Evolutionary conservation across 2,113 vertebrate species (phyloP), one percentile per base, ranked within the genome.

Genomic region (Leucopsar rothschildi): DNA sequence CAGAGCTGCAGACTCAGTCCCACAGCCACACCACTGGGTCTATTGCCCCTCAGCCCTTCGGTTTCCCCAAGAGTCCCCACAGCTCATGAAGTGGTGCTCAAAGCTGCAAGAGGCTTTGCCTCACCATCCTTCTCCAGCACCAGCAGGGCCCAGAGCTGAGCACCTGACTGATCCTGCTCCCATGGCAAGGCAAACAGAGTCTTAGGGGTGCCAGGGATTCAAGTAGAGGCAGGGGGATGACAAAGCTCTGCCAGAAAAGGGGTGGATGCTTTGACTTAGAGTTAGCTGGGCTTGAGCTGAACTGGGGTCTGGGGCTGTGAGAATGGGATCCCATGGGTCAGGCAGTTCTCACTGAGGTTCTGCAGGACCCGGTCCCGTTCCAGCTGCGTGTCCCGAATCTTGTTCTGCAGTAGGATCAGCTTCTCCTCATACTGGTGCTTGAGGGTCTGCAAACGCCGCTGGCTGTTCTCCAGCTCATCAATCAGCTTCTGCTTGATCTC

Each of bases 401-500:
- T 99, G 97, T 99, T 99, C 97, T 99, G 99, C 77, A 99, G 98
- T 15, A 99, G 98, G 86, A 99, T 98, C 92, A 99, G 98, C 96
- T 99, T 99, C 96, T 99, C 99, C 97, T 99, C 99, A 0, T 99
- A 99, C 95, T 99, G 99, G 92, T 99, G 98, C 97, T 99, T 99
- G 65, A 99, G 98, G 10, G 98, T 99, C 94, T 99, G 98, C 87
- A 99, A 97, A 83, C 99, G 97, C 42, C 99, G 97, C 96, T 99
- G 99, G 97, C 99, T 99, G 97, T 99, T 99, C 97, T 99, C 99
- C 95, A 99, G 97, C 94, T 99, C 99, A 13, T 99, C 99, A 9
- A 99, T 99, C 91, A 99, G 98, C 97, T 99, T 99, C 98, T 99
- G 99, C 91, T 99, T 99, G 98, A 99, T 99, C 98, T 99, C 99